Evolutionary conservation across 1,140 invertebrate genomes (phyloP), one percentile per base, ranked within the genome.

Genomic region (Meloidogyne exigua): DNA sequence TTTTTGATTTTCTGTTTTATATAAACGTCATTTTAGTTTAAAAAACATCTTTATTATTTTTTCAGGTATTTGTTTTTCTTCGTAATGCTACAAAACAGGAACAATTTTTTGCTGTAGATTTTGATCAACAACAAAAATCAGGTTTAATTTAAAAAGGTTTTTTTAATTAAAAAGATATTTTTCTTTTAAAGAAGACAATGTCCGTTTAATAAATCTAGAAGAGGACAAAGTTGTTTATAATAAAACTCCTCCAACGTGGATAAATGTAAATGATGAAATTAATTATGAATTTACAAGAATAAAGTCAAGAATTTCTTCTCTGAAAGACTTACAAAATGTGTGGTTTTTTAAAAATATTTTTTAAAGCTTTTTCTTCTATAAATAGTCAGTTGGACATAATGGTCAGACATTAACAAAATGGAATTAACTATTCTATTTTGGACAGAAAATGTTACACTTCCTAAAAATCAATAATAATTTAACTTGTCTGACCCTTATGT

Each of bases 281-380:
- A 76, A 81, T 25, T 82, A 78, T 71, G 81, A 82, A 76, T 64
- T 82, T 36, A 81, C 82, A 21, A 81, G 80, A 57, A 82, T 82
- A 63, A 79, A 81, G 69, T 66, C 78, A 5, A 63, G 81, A 23
- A 72, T 72, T 25, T n/a, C 49, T 10, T 15, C 66, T 18, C 44
- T 82, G 36, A 76, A 72, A 18, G 80, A 82, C 18, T 32, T 83
- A 21, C 81, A 82, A 74, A 82, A 73, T 28, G 72, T 73, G 2
- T 13, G 9, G 28, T 12, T 11, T 63, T 28, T 32, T 44, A 13
- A 39, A 70, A 44, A n/a, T 10, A 3, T 71, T 49, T 71, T 18
- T 9, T 39, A 26, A n/a, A n/a, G n/a, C n/a, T n/a, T n/a, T n/a
- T n/a, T n/a, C n/a, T n/a, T n/a, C n/a, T n/a, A n/a, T n/a, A n/a